Base-by-base conservation (phyloP, 2,888 invertebrate genomes). In the Suillia variegata region DNA sequence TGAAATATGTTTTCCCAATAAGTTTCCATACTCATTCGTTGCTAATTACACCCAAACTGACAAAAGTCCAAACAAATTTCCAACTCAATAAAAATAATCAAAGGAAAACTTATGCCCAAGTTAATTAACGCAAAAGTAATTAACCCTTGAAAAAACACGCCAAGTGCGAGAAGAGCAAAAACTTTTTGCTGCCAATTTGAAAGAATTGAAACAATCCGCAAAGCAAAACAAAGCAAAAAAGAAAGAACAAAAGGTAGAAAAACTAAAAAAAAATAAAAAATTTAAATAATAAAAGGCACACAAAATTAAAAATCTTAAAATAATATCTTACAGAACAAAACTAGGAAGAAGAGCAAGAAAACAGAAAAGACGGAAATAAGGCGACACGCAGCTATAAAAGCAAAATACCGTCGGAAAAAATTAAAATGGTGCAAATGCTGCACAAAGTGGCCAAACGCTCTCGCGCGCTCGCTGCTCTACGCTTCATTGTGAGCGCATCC, bases 91-190 rank as follows among this genome's bases (percentile, higher is more conserved):
- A 10, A 50, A 50, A 31, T 38, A 33, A 38, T 34, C 13, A n/a
- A 51, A 51, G 33, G 10, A 53, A 22, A 53, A 53, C 24, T 54
- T 42, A 22, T 21, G 54, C 6, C 24, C 13, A 54, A 54, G 54
- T 45, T 54, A 54, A 54, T 54, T 54, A 54, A 22, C 45, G 24
- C 24, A 20, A 18, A 18, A 8, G 45, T 45, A 45, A 45, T 45
- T 45, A 45, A 45, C 45, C 45, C 13, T 20, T 18, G 20, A 45
- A 45, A 20, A 18, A 45, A 45, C 6, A 38, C 13, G n/a, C 38
- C n/a, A 38, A 38, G 4, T 38, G 38, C 4, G n/a, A n/a, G 13
- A n/a, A 26, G 15, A 38, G 38, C 10, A 4, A 38, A n/a, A 38
- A 13, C 38, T 38, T 10, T 38, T 38, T 38, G n/a, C 38, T 4